A percentile compares a stretch with the other conserved stretches of the same genome.
Conservation (phyloP, 2,113 vertebrate species). For the Fregata magnificens region DNA sequence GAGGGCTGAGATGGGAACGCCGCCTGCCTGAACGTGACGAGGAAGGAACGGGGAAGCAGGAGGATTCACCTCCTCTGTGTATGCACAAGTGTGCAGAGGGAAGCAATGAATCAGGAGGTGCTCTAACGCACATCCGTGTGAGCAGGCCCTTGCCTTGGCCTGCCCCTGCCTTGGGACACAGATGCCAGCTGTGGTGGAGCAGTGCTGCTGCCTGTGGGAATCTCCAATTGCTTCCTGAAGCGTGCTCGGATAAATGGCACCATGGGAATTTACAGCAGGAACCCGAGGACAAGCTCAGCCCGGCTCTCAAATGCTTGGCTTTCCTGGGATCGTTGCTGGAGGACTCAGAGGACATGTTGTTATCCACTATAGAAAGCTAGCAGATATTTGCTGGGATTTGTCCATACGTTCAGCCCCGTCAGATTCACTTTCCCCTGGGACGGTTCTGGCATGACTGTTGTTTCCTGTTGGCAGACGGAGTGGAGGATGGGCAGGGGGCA, state of each 20-base stretch:
- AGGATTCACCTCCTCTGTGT: neutral
- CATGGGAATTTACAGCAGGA: neutral
- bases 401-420: neutral
- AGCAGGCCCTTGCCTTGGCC: neutral
- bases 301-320: neutral
- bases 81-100: neutral
- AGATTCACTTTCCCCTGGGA: neutral
- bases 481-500: neutral
- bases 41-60: neutral
- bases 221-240: slow-evolving; percentile 1
- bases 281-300: neutral
- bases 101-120: neutral
- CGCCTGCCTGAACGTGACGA: accelerated
- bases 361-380: neutral
- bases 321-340: neutral
- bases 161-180: neutral
- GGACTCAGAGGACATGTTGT: neutral
- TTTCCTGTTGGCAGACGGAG: neutral
- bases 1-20: neutral
- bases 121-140: accelerated
- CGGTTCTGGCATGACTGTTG: neutral
- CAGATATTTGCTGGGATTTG: slow-evolving; percentile 1
- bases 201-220: slow-evolving; percentile 13
- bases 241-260: neutral
- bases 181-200: neutral